These are phyloP conservation scores for Malachius bipustulatus DNA, from an alignment of 2,888 invertebrate genomes.

Conservation along the genomic window DNA sequence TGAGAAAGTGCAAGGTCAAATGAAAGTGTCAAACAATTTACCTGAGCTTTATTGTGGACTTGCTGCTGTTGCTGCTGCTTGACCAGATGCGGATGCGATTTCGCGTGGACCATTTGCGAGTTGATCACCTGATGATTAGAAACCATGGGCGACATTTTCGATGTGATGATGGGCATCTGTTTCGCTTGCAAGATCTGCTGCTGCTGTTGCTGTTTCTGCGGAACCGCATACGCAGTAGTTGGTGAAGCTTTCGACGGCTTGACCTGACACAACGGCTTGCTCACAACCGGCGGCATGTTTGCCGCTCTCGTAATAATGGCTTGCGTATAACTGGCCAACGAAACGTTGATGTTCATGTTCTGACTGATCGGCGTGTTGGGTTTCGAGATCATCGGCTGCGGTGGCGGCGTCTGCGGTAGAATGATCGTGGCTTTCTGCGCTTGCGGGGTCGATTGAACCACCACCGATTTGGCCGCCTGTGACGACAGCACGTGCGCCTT, in stretches of 20 bases:
- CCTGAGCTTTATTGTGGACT: constrained; percentile 30
- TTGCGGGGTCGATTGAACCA: constrained; percentile 20
- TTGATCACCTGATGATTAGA: constrained; percentile 25
- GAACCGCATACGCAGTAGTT: constrained; percentile 14
- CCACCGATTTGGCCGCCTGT: constrained; percentile 34
- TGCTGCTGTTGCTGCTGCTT: constrained; percentile 17
- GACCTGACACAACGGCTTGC: constrained; percentile 22
- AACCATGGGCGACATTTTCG: constrained; percentile 16
- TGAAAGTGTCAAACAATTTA: no score
- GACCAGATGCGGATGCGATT: constrained; percentile 26
- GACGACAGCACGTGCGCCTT: constrained; percentile 52
- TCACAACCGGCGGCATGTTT: constrained; percentile 16
- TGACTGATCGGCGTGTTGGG: constrained; percentile 24
- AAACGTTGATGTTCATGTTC: constrained; percentile 31
- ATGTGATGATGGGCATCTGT: constrained; percentile 8
- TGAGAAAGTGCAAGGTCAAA: no score
- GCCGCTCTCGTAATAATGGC: constrained; percentile 30
- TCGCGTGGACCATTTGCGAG: constrained; percentile 38
- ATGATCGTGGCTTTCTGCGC: constrained; percentile 16
- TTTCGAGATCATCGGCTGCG: constrained; percentile 13
- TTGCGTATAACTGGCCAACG: constrained; percentile 25
- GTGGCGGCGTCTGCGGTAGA: constrained; percentile 18
- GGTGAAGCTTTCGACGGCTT: constrained; percentile 25
- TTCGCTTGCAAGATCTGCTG: constrained; percentile 21
- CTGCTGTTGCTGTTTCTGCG: constrained; percentile 20